Percentiles rank a stretch among this genome's conserved stretches.
These are phyloP conservation scores for Staurois parvus DNA, from an alignment of 2,797 vertebrate genomes.

Conservation along the genomic window DNA sequence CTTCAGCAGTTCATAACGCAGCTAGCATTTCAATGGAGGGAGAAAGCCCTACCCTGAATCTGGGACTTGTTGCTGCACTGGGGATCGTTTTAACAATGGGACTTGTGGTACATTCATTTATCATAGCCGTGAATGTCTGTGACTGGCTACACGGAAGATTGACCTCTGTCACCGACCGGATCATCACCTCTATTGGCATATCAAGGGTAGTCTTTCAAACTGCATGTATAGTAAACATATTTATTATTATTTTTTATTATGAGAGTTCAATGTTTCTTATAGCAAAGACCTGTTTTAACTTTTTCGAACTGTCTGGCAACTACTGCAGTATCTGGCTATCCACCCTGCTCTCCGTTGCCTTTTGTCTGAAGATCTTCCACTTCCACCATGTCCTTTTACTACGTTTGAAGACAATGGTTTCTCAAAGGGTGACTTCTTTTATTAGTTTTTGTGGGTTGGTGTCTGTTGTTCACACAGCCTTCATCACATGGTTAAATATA, in stretches of 20 bases:
- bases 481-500: neutral
- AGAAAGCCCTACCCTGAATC: neutral
- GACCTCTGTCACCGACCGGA: neutral
- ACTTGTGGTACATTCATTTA: conserved; percentile 11
- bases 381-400: neutral
- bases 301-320: neutral
- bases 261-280: neutral
- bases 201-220: conserved; percentile 5
- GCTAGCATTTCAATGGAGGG: too few species aligned
- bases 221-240: neutral
- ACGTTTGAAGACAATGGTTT: neutral
- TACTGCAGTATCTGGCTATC: conserved; percentile 14
- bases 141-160: conserved; percentile 4
- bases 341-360: conserved; percentile 1
- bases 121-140: neutral
- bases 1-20: too few species aligned
- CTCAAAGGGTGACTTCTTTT: neutral
- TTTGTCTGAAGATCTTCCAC: conserved; percentile 26
- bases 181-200: neutral
- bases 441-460: neutral
- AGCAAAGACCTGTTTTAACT: neutral
- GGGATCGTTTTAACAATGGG: neutral
- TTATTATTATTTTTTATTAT: neutral
- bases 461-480: neutral
- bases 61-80: neutral